These are phyloP conservation scores for Mycetomoellerius zeteki DNA, from an alignment of 1,140 invertebrate species.

Conservation along the genomic window DNA sequence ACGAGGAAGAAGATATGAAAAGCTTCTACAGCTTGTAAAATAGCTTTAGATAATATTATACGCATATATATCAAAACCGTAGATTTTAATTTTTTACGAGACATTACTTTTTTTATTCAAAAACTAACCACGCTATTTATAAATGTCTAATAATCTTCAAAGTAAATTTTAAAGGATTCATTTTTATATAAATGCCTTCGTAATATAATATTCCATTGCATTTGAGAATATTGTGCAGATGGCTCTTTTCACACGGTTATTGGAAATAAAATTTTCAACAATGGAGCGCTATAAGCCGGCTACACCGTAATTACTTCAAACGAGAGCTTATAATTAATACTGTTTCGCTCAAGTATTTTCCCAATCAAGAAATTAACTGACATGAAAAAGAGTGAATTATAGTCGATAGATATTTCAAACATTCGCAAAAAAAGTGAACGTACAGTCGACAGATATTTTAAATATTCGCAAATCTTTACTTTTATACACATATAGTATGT, in stretches of 20 bases:
- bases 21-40: neutral
- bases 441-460: neutral
- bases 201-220: neutral
- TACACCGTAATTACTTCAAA: slow-evolving; percentile 59
- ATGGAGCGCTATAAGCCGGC: slow-evolving; percentile 20
- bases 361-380: slow-evolving; percentile 18
- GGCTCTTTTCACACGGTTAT: slow-evolving; percentile 39
- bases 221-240: slow-evolving; percentile 13
- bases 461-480: neutral
- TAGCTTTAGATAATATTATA: neutral
- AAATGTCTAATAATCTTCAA: neutral
- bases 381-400: neutral
- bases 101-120: neutral
- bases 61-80: neutral
- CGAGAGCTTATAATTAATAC: slow-evolving; percentile 52
- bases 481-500: neutral
- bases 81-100: neutral
- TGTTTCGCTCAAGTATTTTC: slow-evolving; percentile 23
- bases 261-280: slow-evolving; percentile 50
- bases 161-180: slow-evolving; percentile 1
- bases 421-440: neutral
- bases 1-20: neutral
- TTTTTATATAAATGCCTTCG: neutral
- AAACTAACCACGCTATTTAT: neutral
- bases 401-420: neutral